These are phyloP conservation scores for Sprattus sprattus DNA, from an alignment of 2,113 vertebrate genomes.

Conservation along the genomic window DNA sequence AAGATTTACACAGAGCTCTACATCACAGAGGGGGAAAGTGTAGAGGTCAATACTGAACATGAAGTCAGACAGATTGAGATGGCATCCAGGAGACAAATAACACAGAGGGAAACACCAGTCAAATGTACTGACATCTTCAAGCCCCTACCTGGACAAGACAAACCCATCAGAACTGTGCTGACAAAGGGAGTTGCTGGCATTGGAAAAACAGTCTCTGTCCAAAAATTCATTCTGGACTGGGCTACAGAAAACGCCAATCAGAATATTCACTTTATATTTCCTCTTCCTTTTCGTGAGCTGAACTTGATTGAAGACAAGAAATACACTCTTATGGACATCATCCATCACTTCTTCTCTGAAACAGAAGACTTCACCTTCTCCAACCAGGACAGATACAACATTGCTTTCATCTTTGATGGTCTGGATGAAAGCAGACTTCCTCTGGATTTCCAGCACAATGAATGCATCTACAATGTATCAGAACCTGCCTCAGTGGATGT, in stretches of 20 bases:
- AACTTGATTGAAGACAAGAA: not conserved
- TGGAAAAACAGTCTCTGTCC: not conserved
- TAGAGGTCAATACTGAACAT: not conserved
- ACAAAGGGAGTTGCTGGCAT: not conserved
- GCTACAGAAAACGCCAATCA: not conserved
- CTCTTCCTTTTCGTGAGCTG: not conserved
- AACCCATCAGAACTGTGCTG: not conserved
- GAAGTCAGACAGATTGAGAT: not conserved
- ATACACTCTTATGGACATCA: not conserved
- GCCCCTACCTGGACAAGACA: not conserved
- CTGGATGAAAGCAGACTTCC: too few species aligned
- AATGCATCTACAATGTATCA: too few species aligned
- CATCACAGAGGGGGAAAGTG: constrained; percentile 40
- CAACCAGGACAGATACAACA: not conserved
- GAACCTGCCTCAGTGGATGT: too few species aligned
- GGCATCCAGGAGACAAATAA: not conserved
- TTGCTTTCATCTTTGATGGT: not conserved
- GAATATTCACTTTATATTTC: not conserved
- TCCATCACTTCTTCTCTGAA: not conserved
- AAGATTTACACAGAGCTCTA: constrained; percentile 40
- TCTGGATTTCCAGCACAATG: too few species aligned
- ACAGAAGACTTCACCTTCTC: not conserved
- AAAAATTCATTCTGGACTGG: not conserved
- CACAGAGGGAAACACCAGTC: not conserved
- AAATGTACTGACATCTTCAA: not conserved